Evolutionary conservation across 2,797 vertebrate species (phyloP), one percentile per base, ranked within the genome.

Genomic region (Paguma larvata): DNA sequence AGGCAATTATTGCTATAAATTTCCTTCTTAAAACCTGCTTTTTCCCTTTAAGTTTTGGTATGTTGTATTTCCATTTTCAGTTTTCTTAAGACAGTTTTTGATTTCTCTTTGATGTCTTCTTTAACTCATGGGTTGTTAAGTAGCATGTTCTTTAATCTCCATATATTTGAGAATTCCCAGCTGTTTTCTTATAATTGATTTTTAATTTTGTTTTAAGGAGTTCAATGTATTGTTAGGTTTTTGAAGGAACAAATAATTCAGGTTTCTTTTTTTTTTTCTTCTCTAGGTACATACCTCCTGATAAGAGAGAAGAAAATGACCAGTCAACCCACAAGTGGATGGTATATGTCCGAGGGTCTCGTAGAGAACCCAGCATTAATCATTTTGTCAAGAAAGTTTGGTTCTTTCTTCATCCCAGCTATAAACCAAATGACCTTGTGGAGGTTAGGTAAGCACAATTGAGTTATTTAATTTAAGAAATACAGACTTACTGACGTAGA

Each of bases 381-480:
- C 99, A 99, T 98, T 99, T 99, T 99, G 99, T 99, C 73, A 99
- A 99, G 99, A 99, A 99, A 99, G 99, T 99, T 96, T 99, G 99
- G 99, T 99, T 99, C 98, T 99, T 99, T 94, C 98, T 99, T 93
- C 99, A 99, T 98, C 99, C 99, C 95, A 99, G 99, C 98, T 99
- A 99, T 98, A 99, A 99, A 98, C 99, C 99, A 79, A 99, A 99
- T 79, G 99, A 99, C 98, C 99, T 99, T 63, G 99, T 99, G 85
- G 99, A 99, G 99, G 99, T 99, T 98, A 99, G 99, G 99, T 99
- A 98, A 98, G 88, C n/a, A 89, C 10, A 46, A 32, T 75, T 84
- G 59, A 82, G 2, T 3, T 85, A 85, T 70, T 89, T 86, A 56
- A 80, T 82, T 83, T 89, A 21, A 88, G 68, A 85, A 88, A 16